Evolutionary conservation across 2,797 vertebrate species (phyloP).

Genomic region (Crenichthys baileyi): DNA sequence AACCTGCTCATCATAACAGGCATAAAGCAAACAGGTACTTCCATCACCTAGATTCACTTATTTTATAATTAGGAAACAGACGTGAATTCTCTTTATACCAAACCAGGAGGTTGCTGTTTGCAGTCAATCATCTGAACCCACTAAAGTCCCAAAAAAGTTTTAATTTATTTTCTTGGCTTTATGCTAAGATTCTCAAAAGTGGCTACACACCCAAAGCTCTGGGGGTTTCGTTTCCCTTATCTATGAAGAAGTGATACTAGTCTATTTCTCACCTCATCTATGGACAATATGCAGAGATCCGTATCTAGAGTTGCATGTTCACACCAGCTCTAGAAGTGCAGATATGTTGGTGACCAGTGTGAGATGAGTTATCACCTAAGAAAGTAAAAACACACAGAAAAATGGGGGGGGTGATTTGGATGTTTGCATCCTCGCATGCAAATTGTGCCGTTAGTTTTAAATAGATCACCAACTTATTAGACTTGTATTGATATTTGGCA

Average conservation of each 20-base stretch:
- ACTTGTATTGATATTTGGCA: neutral
- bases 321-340: neutral
- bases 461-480: neutral
- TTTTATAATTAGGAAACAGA: neutral
- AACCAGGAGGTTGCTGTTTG: neutral
- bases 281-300: neutral
- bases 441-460: neutral
- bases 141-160: neutral
- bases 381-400: too few relatives aligned
- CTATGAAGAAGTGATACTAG: neutral
- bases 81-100: neutral
- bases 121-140: neutral
- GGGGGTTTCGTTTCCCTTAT: neutral
- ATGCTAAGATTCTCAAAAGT: neutral
- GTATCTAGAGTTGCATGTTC: neutral
- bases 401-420: too few relatives aligned
- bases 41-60: neutral
- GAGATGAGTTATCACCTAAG: neutral
- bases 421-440: neutral
- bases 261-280: neutral
- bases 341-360: neutral
- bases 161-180: neutral
- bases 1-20: neutral
- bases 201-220: neutral
- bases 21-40: neutral